Base-by-base conservation (phyloP, 2,797 vertebrate species). In the Bovichtus variegatus region DNA sequence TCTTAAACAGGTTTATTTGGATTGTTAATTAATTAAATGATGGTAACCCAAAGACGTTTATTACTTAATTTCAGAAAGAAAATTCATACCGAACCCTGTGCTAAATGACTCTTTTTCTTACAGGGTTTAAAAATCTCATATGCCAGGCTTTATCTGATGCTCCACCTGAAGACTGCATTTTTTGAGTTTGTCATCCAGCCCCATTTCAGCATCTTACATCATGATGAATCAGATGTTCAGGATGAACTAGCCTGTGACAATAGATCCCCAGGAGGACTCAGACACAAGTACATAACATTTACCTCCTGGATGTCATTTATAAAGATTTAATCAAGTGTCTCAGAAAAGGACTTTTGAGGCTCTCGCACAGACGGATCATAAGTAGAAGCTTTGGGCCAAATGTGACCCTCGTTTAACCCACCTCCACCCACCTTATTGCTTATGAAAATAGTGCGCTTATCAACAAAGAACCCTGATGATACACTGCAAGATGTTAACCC, bases 181-280 rank as follows among this genome's bases (percentile, higher is more conserved):
- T 80, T 72, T 64, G 74, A 74, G 79, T 78, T 81, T 82, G 82
- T 80, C 76, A 66, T 70, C 50, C 74, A 25, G 68, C 61, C 68
- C 43, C 57, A 58, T 78, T 81, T 83, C 71, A 80, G 53, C 78
- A 59, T 77, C 86, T 86, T 78, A 55, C 65, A 67, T 79, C 67
- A 40, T 78, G 72, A 81, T 83, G 80, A 81, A 80, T 82, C 71
- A 77, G 78, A 71, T 67, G 62, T 61, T 83, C 64, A 51, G 72
- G 82, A 72, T 75, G 71, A 84, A 60, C 43, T 36, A 62, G 69
- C 29, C 71, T 58, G 61, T 61, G 55, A 74, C 74, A 61, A 54
- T 6, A 18, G 43, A 80, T 83, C 71, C 73, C 64, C 78, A 64
- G 71, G 59, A 46, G 47, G 57, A 57, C 74, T 76, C 49, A 1